Base-by-base conservation (phyloP, 2,113 vertebrate species). In the Datnioides undecimradiatus region DNA sequence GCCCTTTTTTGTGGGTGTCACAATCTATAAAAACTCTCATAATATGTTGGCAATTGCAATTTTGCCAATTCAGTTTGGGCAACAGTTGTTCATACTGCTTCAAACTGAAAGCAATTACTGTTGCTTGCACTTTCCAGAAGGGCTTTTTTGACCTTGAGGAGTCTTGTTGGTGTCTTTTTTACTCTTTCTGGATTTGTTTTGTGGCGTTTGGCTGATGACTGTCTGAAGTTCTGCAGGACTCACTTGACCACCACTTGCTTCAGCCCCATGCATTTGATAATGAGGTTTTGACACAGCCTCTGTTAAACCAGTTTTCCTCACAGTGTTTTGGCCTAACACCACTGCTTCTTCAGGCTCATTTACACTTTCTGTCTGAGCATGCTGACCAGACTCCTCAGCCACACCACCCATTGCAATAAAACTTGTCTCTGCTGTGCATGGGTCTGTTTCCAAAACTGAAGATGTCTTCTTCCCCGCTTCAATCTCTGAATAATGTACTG, bases 71-170 rank as follows among this genome's bases (percentile, higher is more conserved):
- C 27, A 19, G 13, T 34, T 41, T 19, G 13, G 6, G 23, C 6
- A 23, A n/a, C 3, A 40, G 5, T 23, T 45, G 8, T 13, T 29
- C 10, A 25, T 3, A 1, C 7, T 40, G 12, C 19, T 34, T 75
- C 4, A 34, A 54, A 64, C 21, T 19, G 21, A 75, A 9, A 34
- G 34, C 8, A 23, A 27, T 72, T 38, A 83, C 54, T 83, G 63
- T 29, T 78, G 75, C 34, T 83, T 83, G 63, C 69, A 79, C 21
- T 79, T 83, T 57, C 33, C 62, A 40, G 75, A 83, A 1, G 54
- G 11, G 33, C 46, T 62, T 54, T 73, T 83, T 23, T 36, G 46
- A 75, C 45, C 73, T 58, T 19, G 12, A 27, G 25, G 31, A 9
- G n/a, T 60, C 27, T 73, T 83, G 8, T 2, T 76, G 4, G 60